Conservation (phyloP, 2,113 vertebrate genomes). For the Oryzias celebensis region DNA sequence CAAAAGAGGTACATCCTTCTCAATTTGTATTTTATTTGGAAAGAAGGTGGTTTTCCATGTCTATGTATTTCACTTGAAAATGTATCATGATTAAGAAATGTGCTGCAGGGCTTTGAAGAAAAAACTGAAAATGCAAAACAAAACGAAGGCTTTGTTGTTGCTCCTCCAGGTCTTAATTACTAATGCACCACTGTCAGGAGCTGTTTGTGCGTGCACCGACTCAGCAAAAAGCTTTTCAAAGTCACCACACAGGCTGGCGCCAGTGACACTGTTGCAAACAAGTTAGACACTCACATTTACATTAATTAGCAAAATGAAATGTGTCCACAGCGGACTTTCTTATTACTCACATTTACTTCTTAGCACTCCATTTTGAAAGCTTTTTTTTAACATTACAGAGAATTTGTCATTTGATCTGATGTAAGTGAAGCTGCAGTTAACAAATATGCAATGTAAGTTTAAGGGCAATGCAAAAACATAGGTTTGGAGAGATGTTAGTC, state of each 20-base stretch:
- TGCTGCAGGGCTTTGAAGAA: constrained; percentile 29
- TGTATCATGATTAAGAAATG: constrained; percentile 55
- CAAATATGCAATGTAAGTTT: not conserved
- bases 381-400: constrained; percentile 6
- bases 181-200: constrained; percentile 56
- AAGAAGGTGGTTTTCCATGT: constrained; percentile 30
- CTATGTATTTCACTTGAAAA: constrained; percentile 37
- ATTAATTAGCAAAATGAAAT: not conserved
- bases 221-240: constrained; percentile 69
- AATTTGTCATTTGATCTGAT: constrained; percentile 2
- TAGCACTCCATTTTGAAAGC: constrained; percentile 18
- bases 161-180: constrained; percentile 72
- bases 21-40: constrained; percentile 24
- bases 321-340: not conserved
- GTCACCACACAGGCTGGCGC: constrained; percentile 51
- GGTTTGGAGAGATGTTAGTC: too few relatives aligned
- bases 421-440: not conserved
- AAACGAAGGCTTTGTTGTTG: constrained; percentile 57
- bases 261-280: constrained; percentile 40
- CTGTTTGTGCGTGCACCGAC: constrained; percentile 59
- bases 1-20: constrained; percentile 21
- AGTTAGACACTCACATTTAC: not conserved
- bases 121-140: constrained; percentile 59
- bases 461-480: too few relatives aligned
- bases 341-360: constrained; percentile 6